Base-by-base conservation (phyloP, 2,797 vertebrate species). In the Leuciscus waleckii region DNA sequence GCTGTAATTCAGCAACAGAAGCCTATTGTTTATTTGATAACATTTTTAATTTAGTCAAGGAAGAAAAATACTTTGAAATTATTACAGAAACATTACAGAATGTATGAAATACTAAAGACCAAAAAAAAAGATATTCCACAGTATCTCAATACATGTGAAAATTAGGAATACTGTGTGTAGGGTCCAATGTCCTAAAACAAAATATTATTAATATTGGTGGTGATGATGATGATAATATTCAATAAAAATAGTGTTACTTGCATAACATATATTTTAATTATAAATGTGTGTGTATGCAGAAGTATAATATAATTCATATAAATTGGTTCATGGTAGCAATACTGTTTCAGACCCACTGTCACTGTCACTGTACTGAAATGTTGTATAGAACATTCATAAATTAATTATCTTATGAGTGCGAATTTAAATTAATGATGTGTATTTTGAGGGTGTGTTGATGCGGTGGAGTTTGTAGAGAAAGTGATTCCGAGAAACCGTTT, bases 21-120 rank as follows among this genome's bases (percentile, higher is more conserved):
- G 10, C 21, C 10, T 76, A 8, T 32, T 49, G 71, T 74, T 76
- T 76, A 79, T 29, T 79, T 63, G n/a, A 78, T 41, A 76, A 76
- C 10, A 4, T 41, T 43, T 73, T 73, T 13, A 9, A 63, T 17
- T 63, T 78, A 39, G 35, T 37, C 6, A 5, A 19, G 2, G 5
- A 5, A 54, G 2, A 75, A 54, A 74, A 70, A 76, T 56, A 19
- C 5, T 7, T 35, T 29, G 1, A 14, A 41, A n/a, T 41, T 41
- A 70, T 41, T n/a, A n/a, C 11, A 41, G 21, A 70, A 70, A 70
- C 37, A 26, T 43, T 70, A 70, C 68, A 70, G 39, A 16, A n/a
- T 71, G 39, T 7, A 8, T 26, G 16, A 13, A 43, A 43, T 26
- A 43, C 69, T 71, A 26, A 70, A 41, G 65, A 37, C 29, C 0